Percentiles rank a stretch among this genome's conserved stretches.
phyloP scores from a whole-genome alignment of 2,797 vertebrate species.

The Choloepus didactylus region DNA sequence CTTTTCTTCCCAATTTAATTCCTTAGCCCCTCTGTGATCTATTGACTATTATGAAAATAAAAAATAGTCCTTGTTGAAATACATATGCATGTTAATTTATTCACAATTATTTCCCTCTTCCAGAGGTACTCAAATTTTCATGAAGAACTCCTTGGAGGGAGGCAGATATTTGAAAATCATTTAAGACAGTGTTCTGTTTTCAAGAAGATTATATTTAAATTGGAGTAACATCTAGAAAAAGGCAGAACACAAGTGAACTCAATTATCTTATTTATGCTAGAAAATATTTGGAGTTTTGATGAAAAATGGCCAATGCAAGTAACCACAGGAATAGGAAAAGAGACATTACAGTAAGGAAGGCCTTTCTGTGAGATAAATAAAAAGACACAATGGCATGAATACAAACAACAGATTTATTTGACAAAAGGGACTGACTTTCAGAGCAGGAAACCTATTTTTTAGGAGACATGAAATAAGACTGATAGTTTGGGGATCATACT shows the following conservation, averaged over 20 bases:
- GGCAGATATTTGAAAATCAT: slow-evolving; percentile 4
- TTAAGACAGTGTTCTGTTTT: slow-evolving; percentile 42
- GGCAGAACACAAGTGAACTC: neutral
- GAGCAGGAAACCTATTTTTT: neutral
- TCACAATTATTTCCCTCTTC: slow-evolving; percentile 48
- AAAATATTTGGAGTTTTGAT: slow-evolving; percentile 25
- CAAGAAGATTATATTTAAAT: slow-evolving; percentile 38
- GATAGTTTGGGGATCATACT: neutral
- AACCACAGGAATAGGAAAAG: neutral
- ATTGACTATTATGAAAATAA: slow-evolving; percentile 53
- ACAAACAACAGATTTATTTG: neutral
- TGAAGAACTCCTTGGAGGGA: neutral
- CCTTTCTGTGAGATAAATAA: neutral
- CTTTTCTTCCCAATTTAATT: neutral
- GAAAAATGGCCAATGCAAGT: neutral
- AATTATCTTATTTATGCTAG: neutral
- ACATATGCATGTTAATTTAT: slow-evolving; percentile 68
- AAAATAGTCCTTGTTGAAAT: neutral
- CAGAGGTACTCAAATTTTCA: slow-evolving; percentile 49
- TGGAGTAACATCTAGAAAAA: slow-evolving; percentile 42
- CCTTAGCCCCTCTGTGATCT: slow-evolving; percentile 17
- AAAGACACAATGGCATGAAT: neutral
- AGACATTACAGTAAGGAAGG: neutral
- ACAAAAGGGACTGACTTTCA: neutral
- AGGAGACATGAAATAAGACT: neutral